These are phyloP conservation scores for Sparidentex hasta DNA, from an alignment of 2,797 vertebrate species.

Conservation along the genomic window DNA sequence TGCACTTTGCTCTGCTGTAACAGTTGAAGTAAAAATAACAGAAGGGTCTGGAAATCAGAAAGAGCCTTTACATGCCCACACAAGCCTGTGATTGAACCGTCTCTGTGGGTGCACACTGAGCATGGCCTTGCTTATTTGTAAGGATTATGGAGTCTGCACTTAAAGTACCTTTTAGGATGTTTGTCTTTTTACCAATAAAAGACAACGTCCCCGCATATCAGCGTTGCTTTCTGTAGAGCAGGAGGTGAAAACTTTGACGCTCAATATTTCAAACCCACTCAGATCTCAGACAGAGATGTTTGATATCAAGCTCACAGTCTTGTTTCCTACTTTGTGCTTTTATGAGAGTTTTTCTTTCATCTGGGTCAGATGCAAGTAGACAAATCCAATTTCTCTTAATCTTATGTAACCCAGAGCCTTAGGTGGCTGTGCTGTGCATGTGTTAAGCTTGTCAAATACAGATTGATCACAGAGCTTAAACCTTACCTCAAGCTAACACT, in stretches of 20 bases:
- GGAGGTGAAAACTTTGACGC: slow-evolving; percentile 28
- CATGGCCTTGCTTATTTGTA: neutral
- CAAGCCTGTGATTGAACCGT: neutral
- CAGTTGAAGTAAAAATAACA: neutral
- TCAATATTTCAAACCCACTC: slow-evolving; percentile 31
- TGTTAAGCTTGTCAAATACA: slow-evolving; percentile 51
- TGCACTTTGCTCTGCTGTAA: neutral
- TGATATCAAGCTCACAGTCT: slow-evolving; percentile 9
- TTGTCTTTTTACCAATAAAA: slow-evolving; percentile 14
- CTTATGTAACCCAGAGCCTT: slow-evolving; percentile 51
- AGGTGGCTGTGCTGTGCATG: slow-evolving; percentile 37
- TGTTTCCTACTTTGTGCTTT: slow-evolving; percentile 27
- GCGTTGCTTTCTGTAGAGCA: neutral
- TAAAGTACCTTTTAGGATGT: neutral
- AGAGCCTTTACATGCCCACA: neutral
- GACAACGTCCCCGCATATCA: neutral
- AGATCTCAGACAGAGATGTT: slow-evolving; percentile 12
- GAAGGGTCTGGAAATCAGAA: neutral
- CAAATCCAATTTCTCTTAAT: slow-evolving; percentile 59
- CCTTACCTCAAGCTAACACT: slow-evolving; percentile 33
- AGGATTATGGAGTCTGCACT: neutral
- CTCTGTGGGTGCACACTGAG: neutral
- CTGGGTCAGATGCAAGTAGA: slow-evolving; percentile 55
- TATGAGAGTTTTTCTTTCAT: slow-evolving; percentile 51
- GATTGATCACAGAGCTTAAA: slow-evolving; percentile 45